Evolutionary conservation across 2,797 vertebrate genomes (phyloP).

Genomic region (Alfaro cultratus): DNA sequence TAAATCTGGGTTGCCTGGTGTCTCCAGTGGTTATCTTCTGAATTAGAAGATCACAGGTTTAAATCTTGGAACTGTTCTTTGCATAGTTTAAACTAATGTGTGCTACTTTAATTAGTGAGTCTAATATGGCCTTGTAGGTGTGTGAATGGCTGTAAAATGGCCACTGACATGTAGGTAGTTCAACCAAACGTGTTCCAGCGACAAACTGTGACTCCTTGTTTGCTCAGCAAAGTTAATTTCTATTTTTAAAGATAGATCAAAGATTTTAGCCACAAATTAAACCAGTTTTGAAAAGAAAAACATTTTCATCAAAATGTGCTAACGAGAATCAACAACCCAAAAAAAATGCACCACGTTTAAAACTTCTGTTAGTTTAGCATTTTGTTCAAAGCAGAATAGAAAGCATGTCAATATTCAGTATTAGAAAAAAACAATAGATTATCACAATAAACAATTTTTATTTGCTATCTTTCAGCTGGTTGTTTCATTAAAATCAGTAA

Average conservation of each 20-base stretch:
- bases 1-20: background rate
- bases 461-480: background rate
- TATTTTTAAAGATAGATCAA: background rate
- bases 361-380: background rate
- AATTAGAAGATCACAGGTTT: background rate
- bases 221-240: background rate
- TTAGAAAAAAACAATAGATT: background rate
- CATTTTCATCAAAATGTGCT: background rate
- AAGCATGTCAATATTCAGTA: background rate
- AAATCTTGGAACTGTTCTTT: background rate
- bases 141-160: background rate
- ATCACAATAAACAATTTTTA: background rate
- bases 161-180: background rate
- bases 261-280: background rate
- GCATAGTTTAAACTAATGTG: background rate
- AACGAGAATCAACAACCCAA: background rate
- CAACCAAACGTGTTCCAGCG: background rate
- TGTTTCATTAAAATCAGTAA: background rate
- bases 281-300: background rate
- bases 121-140: background rate
- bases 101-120: background rate
- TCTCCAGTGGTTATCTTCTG: background rate
- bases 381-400: background rate
- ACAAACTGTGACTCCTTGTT: background rate
- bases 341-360: background rate